A percentile compares a stretch with the other conserved stretches of the same genome.
These are phyloP conservation scores for Idris sp. DNA, from an alignment of 1,140 invertebrate genomes.

Conservation along the genomic window DNA sequence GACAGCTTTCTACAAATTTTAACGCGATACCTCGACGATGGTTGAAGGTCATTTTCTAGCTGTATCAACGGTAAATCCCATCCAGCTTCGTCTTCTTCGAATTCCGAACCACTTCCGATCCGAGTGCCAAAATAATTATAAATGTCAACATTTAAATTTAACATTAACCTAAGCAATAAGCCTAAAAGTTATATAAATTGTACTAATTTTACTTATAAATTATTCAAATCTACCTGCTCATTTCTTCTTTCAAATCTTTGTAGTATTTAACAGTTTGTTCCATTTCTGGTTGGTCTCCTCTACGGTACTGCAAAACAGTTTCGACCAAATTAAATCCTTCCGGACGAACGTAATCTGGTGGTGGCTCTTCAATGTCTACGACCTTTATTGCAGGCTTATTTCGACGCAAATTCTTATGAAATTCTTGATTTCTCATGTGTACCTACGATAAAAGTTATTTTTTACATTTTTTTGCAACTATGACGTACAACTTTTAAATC, in stretches of 20 bases:
- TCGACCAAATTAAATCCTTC: conserved; percentile 81
- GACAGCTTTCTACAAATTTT: conserved; percentile 28
- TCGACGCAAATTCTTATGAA: conserved; percentile 82
- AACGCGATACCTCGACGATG: conserved; percentile 72
- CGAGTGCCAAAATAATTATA: conserved; percentile 74
- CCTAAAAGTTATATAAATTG: no score
- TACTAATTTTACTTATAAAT: no score
- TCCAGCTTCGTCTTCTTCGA: conserved; percentile 78
- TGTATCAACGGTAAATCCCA: conserved; percentile 80
- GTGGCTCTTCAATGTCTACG: conserved; percentile 78
- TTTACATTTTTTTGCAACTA: background rate
- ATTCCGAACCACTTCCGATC: conserved; percentile 78
- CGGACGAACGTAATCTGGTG: conserved; percentile 80
- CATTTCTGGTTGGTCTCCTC: conserved; percentile 71
- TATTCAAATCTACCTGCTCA: conserved; percentile 77
- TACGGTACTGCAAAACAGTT: conserved; percentile 75
- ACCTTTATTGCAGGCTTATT: conserved; percentile 81
- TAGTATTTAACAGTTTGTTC: conserved; percentile 78
- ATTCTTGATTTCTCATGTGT: conserved; percentile 83
- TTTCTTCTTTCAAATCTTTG: conserved; percentile 77
- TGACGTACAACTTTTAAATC: no score
- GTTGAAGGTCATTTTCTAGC: conserved; percentile 79
- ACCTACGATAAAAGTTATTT: conserved; percentile 74
- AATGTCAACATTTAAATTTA: conserved; percentile 71
- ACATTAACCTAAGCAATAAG: conserved; percentile 12